Evolutionary conservation across 2,797 vertebrate species (phyloP).

Genomic region (Pipistrellus pygmaeus): DNA sequence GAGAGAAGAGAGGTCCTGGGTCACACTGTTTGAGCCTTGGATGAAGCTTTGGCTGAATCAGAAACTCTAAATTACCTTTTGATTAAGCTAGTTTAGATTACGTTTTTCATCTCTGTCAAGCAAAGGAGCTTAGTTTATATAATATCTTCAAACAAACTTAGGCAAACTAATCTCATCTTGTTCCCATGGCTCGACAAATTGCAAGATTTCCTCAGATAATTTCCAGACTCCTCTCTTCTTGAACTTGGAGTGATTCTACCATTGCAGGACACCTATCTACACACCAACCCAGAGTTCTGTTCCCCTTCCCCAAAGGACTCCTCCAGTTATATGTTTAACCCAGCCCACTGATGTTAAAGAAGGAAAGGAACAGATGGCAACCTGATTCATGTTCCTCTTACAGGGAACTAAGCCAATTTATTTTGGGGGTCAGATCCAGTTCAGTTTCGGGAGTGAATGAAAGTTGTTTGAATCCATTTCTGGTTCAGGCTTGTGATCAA

Average conservation of each 20-base stretch:
- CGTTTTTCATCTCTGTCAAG: not conserved
- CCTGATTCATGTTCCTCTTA: slow-evolving; percentile 59
- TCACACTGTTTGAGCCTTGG: not conserved
- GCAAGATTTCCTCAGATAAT: slow-evolving; percentile 43
- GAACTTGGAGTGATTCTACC: not conserved
- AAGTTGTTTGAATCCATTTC: slow-evolving; percentile 63
- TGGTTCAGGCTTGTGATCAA: slow-evolving; percentile 35
- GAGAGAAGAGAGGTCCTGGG: not conserved
- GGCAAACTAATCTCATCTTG: slow-evolving; percentile 11
- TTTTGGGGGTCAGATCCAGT: slow-evolving; percentile 50
- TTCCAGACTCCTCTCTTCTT: slow-evolving; percentile 22
- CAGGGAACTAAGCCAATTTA: slow-evolving; percentile 55
- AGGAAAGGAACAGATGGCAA: slow-evolving; percentile 58
- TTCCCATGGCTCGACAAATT: slow-evolving; percentile 44
- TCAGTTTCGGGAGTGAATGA: slow-evolving; percentile 69
- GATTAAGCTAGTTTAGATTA: slow-evolving; percentile 23
- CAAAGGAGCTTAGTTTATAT: slow-evolving; percentile 35
- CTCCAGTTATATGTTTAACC: not conserved
- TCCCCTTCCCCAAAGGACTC: not conserved
- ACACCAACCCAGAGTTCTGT: slow-evolving; percentile 22
- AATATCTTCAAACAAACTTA: slow-evolving; percentile 57
- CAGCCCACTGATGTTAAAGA: slow-evolving; percentile 48
- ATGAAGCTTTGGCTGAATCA: slow-evolving; percentile 22
- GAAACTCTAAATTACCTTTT: slow-evolving; percentile 37
- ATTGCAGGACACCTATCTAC: not conserved